Percentiles rank a stretch among this genome's conserved stretches.
Evolutionary conservation across 2,113 vertebrate species (phyloP).

Genomic region (Chamaea fasciata): DNA sequence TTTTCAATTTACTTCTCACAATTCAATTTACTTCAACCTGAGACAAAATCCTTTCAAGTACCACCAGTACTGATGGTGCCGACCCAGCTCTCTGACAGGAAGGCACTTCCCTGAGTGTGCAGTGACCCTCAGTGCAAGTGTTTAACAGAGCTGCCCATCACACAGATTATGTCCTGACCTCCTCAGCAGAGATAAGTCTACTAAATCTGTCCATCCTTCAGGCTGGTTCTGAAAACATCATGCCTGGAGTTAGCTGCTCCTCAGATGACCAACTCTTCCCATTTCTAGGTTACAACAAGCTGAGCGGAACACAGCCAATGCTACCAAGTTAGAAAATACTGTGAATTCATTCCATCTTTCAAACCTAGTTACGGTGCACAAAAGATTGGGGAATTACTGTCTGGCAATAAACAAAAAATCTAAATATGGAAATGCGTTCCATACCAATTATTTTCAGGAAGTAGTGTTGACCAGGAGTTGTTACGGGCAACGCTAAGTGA

Average conservation of each 20-base stretch:
- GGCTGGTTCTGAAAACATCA: background rate
- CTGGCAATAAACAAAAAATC: background rate
- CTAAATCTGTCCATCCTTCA: background rate
- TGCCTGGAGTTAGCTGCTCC: background rate
- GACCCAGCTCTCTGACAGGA: background rate
- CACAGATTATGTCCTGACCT: background rate
- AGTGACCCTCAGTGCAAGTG: background rate
- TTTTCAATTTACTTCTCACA: background rate
- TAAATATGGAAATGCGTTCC: background rate
- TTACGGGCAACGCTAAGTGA: background rate
- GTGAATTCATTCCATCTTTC: background rate
- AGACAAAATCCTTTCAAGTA: background rate
- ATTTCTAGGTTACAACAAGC: background rate
- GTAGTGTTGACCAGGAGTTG: background rate
- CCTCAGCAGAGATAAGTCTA: background rate
- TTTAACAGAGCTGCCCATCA: background rate
- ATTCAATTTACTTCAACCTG: background rate
- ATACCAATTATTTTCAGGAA: background rate
- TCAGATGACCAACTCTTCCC: background rate
- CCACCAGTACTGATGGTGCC: background rate
- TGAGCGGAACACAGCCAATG: background rate
- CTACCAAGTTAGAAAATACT: background rate
- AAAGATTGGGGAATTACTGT: background rate
- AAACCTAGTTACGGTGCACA: background rate
- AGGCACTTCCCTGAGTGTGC: background rate